These are phyloP conservation scores for Tyria jacobaeae DNA, from an alignment of 2,888 invertebrate species.

Conservation along the genomic window DNA sequence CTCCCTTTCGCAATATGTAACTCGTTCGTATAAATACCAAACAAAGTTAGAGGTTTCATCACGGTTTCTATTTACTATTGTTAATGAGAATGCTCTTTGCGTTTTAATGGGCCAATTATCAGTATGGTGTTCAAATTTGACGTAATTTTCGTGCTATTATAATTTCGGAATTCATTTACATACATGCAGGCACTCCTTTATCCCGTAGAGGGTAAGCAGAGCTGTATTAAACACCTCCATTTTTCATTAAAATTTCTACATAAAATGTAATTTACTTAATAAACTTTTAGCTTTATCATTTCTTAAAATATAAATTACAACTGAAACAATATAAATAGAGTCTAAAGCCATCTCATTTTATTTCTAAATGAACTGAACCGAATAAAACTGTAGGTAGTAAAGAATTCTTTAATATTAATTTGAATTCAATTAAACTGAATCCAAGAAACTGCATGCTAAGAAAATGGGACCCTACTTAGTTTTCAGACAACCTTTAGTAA, in stretches of 20 bases:
- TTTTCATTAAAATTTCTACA: too few species aligned
- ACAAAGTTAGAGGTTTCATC: constrained; percentile 1
- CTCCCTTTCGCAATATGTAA: background rate
- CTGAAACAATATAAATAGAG: too few species aligned
- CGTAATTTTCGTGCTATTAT: background rate
- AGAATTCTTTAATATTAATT: background rate
- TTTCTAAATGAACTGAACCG: too few species aligned
- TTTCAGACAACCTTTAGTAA: background rate
- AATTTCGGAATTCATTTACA: background rate
- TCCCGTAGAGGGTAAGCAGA: too few species aligned
- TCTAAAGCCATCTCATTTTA: too few species aligned
- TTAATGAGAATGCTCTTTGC: constrained; percentile 1
- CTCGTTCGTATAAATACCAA: background rate
- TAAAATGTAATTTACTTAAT: too few species aligned
- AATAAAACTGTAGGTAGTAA: background rate
- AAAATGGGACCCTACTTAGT: background rate
- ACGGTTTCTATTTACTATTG: background rate
- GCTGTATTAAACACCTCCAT: too few species aligned
- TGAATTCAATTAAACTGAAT: background rate
- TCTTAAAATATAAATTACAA: too few species aligned
- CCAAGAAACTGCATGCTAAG: background rate
- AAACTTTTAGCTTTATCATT: too few species aligned
- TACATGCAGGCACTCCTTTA: too few species aligned
- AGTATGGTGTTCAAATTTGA: background rate
- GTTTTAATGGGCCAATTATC: constrained; percentile 3